Evolutionary conservation across 1,140 invertebrate species (phyloP).

Genomic region (Eubasilissa regina): DNA sequence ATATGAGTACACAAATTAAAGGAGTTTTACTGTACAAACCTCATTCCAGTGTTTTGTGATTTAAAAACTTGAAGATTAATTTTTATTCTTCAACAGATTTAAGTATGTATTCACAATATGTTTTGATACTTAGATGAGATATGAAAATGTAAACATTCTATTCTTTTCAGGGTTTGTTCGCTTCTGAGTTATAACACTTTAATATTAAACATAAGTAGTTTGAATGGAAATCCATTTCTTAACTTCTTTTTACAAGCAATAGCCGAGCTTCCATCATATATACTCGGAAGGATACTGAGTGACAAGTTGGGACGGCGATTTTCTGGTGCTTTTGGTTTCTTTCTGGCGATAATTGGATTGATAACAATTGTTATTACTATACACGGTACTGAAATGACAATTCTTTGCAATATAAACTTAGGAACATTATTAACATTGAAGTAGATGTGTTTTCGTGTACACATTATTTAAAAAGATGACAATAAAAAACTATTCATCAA

Average conservation of each 20-base stretch:
- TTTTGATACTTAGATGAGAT: too few species aligned
- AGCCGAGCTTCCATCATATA: conserved; percentile 71
- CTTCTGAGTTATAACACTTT: conserved; percentile 75
- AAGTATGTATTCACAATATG: too few species aligned
- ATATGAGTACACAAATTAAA: too few species aligned
- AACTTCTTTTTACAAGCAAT: conserved; percentile 76
- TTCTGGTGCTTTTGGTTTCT: conserved; percentile 41
- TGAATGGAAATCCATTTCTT: conserved; percentile 77
- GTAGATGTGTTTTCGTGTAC: too few species aligned
- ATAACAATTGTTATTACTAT: conserved; percentile 44
- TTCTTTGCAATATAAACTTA: neutral
- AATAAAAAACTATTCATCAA: too few species aligned
- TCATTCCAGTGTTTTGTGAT: too few species aligned
- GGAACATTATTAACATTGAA: neutral
- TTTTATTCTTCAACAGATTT: too few species aligned
- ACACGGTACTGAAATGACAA: conserved; percentile 50
- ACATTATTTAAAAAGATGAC: too few species aligned
- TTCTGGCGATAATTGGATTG: conserved; percentile 38
- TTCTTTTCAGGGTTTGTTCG: conserved; percentile 70
- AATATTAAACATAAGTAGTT: conserved; percentile 73
- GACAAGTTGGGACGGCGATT: conserved; percentile 53
- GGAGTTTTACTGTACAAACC: too few species aligned
- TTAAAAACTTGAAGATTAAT: too few species aligned
- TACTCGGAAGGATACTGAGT: conserved; percentile 61
- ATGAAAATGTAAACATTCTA: neutral